Evolutionary conservation across 2,113 vertebrate species (phyloP).

Genomic region (Mesembrinibis cayennensis): DNA sequence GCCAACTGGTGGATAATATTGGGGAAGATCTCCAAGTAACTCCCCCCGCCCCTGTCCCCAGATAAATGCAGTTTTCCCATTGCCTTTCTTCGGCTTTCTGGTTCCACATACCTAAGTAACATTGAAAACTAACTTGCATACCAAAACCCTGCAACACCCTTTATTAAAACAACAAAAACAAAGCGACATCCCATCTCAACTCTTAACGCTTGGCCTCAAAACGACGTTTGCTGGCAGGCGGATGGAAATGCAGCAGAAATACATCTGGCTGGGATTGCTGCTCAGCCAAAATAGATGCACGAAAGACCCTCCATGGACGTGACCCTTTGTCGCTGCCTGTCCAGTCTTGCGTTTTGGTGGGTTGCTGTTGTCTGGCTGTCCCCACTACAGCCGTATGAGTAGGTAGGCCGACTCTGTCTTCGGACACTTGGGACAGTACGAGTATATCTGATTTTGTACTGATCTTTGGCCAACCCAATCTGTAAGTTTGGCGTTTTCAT

Average conservation of each 20-base stretch:
- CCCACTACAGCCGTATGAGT: neutral
- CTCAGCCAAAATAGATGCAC: neutral
- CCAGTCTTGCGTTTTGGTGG: neutral
- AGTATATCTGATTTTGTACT: neutral
- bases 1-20: neutral
- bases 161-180: neutral
- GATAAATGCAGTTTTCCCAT: neutral
- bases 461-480: neutral
- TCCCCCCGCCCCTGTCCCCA: fast-evolving
- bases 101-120: neutral
- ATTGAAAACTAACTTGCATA: neutral
- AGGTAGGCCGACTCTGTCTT: neutral
- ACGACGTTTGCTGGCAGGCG: fast-evolving
- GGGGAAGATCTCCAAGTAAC: neutral
- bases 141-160: neutral
- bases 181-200: neutral
- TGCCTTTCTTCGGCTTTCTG: neutral
- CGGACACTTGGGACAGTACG: neutral
- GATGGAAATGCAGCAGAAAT: neutral
- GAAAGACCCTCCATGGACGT: fast-evolving
- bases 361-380: neutral
- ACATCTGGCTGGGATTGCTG: neutral
- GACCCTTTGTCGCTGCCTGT: neutral
- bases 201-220: neutral
- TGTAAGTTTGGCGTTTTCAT: neutral